A percentile compares a stretch with the other conserved stretches of the same genome.
Evolutionary conservation across 2,888 invertebrate genomes (phyloP).

Genomic region (Belgica antarctica): DNA sequence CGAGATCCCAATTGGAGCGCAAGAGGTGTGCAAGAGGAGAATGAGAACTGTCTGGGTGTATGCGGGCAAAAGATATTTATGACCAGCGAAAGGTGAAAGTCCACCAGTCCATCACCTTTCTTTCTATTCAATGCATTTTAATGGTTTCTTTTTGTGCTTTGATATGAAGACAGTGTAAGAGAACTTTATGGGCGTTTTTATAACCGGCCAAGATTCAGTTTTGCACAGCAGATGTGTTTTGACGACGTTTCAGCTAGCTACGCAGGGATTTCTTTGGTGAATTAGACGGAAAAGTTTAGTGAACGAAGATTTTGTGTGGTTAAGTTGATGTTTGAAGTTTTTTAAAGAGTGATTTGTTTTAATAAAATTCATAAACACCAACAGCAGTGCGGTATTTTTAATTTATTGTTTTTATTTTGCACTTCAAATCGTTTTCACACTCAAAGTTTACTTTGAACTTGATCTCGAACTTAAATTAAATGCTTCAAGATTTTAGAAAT

Average conservation of each 20-base stretch:
- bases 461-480: no score
- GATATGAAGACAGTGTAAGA: neutral
- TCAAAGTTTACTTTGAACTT: no score
- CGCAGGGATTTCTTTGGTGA: neutral
- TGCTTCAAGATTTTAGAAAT: no score
- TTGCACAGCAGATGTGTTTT: no score
- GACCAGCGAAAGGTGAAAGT: slow-evolving; percentile 5
- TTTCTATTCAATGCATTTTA: slow-evolving; percentile 11
- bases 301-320: neutral
- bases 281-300: neutral
- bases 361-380: no score
- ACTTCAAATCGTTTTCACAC: neutral
- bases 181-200: slow-evolving; percentile 26
- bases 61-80: slow-evolving; percentile 2
- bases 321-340: no score
- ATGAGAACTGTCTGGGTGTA: neutral
- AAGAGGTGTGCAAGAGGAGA: no score
- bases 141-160: neutral
- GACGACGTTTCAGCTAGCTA: neutral
- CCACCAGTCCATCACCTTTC: neutral
- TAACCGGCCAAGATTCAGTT: no score
- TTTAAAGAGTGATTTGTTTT: no score
- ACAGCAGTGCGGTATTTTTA: no score
- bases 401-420: neutral
- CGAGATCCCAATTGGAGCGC: no score